Percentiles rank a stretch among this genome's conserved stretches.
Conservation (phyloP, 2,888 invertebrate genomes). For the Steinernema carpocapsae region DNA sequence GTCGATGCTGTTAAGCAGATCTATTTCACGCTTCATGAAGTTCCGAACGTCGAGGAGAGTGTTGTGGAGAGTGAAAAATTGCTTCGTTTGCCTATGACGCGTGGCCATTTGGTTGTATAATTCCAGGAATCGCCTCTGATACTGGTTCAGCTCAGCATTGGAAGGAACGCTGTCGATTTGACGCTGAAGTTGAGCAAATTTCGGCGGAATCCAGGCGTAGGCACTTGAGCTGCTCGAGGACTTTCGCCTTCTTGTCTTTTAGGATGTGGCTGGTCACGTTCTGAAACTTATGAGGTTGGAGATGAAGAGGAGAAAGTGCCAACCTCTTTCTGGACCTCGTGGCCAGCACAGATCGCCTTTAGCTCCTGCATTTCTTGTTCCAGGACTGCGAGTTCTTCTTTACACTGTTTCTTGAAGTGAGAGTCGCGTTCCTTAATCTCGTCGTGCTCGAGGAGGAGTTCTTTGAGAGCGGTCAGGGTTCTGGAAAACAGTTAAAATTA, state of each 20-base stretch:
- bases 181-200: slow-evolving; percentile 79
- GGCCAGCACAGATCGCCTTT: slow-evolving; percentile 37
- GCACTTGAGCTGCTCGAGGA: slow-evolving; percentile 36
- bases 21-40: slow-evolving; percentile 87
- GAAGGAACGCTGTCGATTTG: slow-evolving; percentile 91
- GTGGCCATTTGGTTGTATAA: slow-evolving; percentile 91
- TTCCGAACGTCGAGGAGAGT: slow-evolving; percentile 90
- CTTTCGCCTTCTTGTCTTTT: slow-evolving; percentile 32
- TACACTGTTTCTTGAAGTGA: slow-evolving; percentile 47
- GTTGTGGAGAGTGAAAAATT: slow-evolving; percentile 94
- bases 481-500: slow-evolving; percentile 34
- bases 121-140: slow-evolving; percentile 92
- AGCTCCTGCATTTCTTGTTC: slow-evolving; percentile 46
- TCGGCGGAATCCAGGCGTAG: slow-evolving; percentile 36
- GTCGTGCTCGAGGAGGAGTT: slow-evolving; percentile 46
- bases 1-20: slow-evolving; percentile 82
- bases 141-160: slow-evolving; percentile 89
- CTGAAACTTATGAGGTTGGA: no score
- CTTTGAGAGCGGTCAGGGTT: slow-evolving; percentile 40
- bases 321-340: slow-evolving; percentile 20
- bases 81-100: slow-evolving; percentile 94
- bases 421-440: slow-evolving; percentile 42
- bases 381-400: slow-evolving; percentile 39
- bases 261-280: slow-evolving; percentile 1
- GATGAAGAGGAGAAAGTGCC: no score